Percentiles rank a stretch among this genome's conserved stretches.
phyloP scores from a whole-genome alignment of 53 echinoderm and acorn worm species.

The Holothuria scabra region DNA sequence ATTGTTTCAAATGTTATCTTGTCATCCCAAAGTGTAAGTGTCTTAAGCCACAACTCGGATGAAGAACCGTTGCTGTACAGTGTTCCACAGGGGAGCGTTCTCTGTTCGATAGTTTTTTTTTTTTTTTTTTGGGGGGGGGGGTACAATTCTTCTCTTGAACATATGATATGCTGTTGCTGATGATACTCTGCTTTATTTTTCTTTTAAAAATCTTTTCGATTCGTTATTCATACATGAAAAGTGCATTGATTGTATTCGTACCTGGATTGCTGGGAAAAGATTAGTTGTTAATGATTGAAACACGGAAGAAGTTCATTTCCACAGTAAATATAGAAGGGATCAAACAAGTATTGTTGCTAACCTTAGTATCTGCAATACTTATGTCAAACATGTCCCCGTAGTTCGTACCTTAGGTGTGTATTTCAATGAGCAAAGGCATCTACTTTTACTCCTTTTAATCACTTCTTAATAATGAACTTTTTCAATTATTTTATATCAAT shows the following conservation, averaged over 20 bases:
- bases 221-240: constrained; percentile 25
- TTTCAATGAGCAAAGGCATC: background rate
- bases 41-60: background rate
- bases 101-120: constrained; percentile 35
- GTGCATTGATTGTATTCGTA: background rate
- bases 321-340: background rate
- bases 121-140: too few species aligned
- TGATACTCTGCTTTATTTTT: background rate
- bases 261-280: constrained; percentile 15
- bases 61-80: constrained; percentile 6
- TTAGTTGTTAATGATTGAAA: background rate
- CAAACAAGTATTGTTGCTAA: background rate
- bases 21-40: background rate
- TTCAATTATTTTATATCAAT: too few species aligned
- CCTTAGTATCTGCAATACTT: constrained; percentile 1
- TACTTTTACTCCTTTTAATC: too few species aligned
- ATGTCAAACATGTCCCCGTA: constrained; percentile 3
- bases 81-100: constrained; percentile 44
- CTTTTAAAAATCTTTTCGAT: background rate
- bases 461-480: too few species aligned
- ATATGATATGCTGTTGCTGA: too few species aligned
- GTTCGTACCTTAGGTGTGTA: constrained; percentile 5
- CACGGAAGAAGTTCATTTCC: constrained; percentile 13
- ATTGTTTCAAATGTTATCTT: too few species aligned
- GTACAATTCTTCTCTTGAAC: too few species aligned